phyloP scores from a whole-genome alignment of 2,797 vertebrate genomes.

The Enteromius argenteus region DNA sequence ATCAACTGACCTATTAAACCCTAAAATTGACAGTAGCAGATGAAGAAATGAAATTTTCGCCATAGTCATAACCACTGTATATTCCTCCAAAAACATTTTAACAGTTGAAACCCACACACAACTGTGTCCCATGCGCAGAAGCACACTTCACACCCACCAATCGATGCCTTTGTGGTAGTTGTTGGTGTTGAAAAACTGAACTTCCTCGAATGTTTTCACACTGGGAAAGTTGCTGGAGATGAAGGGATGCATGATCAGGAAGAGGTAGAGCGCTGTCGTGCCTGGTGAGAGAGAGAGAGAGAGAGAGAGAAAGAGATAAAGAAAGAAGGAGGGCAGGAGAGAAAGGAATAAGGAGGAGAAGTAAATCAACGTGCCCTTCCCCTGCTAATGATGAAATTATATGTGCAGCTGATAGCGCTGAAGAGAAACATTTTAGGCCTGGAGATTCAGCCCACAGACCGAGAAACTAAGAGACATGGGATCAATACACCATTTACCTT shows the following conservation, averaged over 20 bases:
- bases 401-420: slow-evolving; percentile 45
- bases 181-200: slow-evolving; percentile 98
- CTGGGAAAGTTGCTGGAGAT: slow-evolving; percentile 95
- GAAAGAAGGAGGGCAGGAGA: neutral
- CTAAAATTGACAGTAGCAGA: neutral
- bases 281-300: slow-evolving; percentile 73
- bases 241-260: slow-evolving; percentile 97
- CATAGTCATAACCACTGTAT: neutral
- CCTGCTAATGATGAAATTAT: slow-evolving; percentile 54
- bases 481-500: slow-evolving; percentile 62
- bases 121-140: neutral
- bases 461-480: slow-evolving; percentile 50
- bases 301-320: neutral
- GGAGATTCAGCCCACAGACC: slow-evolving; percentile 45
- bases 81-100: neutral
- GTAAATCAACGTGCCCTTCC: slow-evolving; percentile 32
- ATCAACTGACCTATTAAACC: neutral
- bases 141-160: slow-evolving; percentile 78
- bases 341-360: slow-evolving; percentile 15
- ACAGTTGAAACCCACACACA: neutral
- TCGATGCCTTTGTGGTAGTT: slow-evolving; percentile 98
- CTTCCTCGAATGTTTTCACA: slow-evolving; percentile 95
- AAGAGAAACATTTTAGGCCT: slow-evolving; percentile 39
- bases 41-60: neutral
- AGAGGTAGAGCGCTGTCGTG: slow-evolving; percentile 97